Conservation (phyloP, 2,113 vertebrate genomes). For the Ptilonorhynchus violaceus region DNA sequence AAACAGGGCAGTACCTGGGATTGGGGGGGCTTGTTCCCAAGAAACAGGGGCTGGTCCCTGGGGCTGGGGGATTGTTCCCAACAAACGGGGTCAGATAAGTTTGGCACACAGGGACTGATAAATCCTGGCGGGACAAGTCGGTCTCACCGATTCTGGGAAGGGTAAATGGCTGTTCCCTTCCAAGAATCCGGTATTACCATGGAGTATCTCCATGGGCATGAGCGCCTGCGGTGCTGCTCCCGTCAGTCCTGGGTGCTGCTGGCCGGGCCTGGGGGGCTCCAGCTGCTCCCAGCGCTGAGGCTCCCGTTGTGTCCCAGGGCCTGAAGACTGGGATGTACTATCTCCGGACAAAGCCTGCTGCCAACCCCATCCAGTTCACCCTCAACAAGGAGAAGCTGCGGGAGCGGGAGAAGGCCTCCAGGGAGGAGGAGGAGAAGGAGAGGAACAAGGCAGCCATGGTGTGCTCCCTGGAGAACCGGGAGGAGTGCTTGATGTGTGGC, state of each 20-base stretch:
- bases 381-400: slow-evolving; percentile 93
- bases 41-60: fast-evolving
- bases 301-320: slow-evolving; percentile 66
- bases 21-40: neutral
- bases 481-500: slow-evolving; percentile 94
- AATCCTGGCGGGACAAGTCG: neutral
- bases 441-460: slow-evolving; percentile 92
- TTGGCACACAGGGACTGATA: fast-evolving
- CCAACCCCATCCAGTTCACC: slow-evolving; percentile 97
- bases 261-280: neutral
- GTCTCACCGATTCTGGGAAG: fast-evolving
- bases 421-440: slow-evolving; percentile 78
- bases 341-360: slow-evolving; percentile 90
- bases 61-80: neutral
- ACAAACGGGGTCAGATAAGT: fast-evolving
- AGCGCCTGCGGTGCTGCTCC: neutral
- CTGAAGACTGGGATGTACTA: slow-evolving; percentile 99
- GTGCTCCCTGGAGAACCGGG: slow-evolving; percentile 91
- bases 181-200: fast-evolving
- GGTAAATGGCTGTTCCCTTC: fast-evolving
- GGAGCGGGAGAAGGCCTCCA: slow-evolving; percentile 68
- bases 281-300: neutral
- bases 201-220: no score
- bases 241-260: neutral
- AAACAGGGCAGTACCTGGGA: neutral